Conservation (phyloP, 2,113 vertebrate species). For the Zapornia atra region DNA sequence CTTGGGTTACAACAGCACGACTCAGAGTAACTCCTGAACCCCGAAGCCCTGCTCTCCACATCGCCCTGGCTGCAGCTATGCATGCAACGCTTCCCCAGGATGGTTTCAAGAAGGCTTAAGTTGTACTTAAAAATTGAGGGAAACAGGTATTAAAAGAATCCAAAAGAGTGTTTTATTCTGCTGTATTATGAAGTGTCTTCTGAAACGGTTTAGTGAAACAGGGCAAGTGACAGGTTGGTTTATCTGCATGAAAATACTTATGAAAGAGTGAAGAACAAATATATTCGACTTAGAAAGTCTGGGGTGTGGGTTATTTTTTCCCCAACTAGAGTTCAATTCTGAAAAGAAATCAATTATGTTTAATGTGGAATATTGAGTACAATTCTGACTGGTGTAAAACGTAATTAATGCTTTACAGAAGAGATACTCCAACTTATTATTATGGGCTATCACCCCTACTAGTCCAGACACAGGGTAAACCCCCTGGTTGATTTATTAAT, state of each 20-base stretch:
- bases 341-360: not conserved
- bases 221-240: not conserved
- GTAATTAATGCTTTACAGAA: not conserved
- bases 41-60: not conserved
- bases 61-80: not conserved
- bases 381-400: not conserved
- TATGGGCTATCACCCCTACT: not conserved
- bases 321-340: not conserved
- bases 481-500: not conserved
- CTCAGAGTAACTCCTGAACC: not conserved
- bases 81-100: not conserved
- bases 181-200: not conserved
- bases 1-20: not conserved
- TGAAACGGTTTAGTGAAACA: not conserved
- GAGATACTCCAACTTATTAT: not conserved
- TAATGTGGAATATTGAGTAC: not conserved
- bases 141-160: not conserved
- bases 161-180: not conserved
- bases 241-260: not conserved
- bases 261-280: not conserved
- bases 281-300: not conserved
- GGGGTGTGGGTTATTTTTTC: not conserved
- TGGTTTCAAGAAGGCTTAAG: not conserved
- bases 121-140: not conserved
- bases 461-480: not conserved